These are phyloP conservation scores for Eunapius fragilis DNA, from an alignment of 37 sponge, comb jelly and placozoan species.

Conservation along the genomic window DNA sequence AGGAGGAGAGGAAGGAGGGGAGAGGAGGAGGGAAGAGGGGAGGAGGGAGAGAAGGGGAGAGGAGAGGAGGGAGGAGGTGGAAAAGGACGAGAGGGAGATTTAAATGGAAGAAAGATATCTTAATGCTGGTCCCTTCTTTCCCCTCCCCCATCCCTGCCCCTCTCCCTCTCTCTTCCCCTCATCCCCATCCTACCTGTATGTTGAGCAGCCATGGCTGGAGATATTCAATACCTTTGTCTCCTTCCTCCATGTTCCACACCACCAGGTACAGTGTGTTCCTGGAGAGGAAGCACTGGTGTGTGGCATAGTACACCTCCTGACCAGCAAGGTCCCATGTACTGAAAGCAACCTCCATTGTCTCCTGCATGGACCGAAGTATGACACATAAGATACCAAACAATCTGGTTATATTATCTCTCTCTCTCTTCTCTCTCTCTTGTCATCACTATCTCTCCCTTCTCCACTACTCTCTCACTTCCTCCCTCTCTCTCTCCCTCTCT, in stretches of 20 bases:
- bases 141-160: no score
- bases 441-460: no score
- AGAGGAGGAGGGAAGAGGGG: background rate
- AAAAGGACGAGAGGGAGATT: background rate
- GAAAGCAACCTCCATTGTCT: slow-evolving; percentile 70
- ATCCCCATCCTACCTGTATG: slow-evolving; percentile 88
- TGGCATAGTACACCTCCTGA: slow-evolving; percentile 98
- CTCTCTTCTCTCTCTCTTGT: no score
- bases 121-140: no score
- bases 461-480: no score
- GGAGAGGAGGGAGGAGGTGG: background rate
- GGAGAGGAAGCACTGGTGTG: slow-evolving; percentile 98
- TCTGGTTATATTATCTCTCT: no score
- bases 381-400: background rate
- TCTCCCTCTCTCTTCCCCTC: no score
- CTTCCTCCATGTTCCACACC: slow-evolving; percentile 87
- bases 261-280: slow-evolving; percentile 95
- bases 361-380: background rate
- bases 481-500: no score
- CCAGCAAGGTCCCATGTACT: slow-evolving; percentile 98
- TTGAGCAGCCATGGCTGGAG: slow-evolving; percentile 95
- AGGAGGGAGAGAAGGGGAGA: background rate
- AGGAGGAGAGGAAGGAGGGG: background rate
- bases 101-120: no score
- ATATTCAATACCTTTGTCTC: slow-evolving; percentile 81